Evolutionary conservation across 2,888 invertebrate genomes (phyloP), one percentile per base, ranked within the genome.

Genomic region (Harmothoe impar): DNA sequence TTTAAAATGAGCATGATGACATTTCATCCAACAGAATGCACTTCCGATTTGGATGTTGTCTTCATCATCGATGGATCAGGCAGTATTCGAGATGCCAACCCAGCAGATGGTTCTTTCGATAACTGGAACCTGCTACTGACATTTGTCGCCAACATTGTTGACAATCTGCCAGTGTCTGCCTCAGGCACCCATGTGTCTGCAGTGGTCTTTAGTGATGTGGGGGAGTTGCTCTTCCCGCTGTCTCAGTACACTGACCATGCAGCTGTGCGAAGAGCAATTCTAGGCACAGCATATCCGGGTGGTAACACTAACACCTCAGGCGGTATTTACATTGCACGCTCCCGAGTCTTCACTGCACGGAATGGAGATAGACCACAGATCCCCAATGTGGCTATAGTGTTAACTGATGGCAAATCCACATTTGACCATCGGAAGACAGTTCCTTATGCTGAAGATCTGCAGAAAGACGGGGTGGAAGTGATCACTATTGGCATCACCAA

Each of bases 351-450:
- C 54, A 88, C 25, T 33, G 23, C 29, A 23, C 51, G 43, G 17
- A 43, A 89, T 51, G 90, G 90, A 62, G 90, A 90, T 33, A 81
- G 90, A 20, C 78, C 90, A 72, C 25, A 81, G 15, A 33, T 90
- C 54, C 78, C 54, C 12, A 90, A 90, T 52, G 25, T 90, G 15
- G 90, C 56, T 20, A 90, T 90, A 23, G 56, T 90, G 17, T 5
- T 90, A 10, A 90, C 90, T 17, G 91, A 91, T 56, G 91, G 91
- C 3, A 78, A 89, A 25, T 90, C 90, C 20, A 91, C 90, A 31
- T 33, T 31, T 52, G 90, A 91, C 62, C 56, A 31, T 35, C 85
- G 88, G 15, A 77, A 51, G 31, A 90, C 86, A 54, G 90, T 91
- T 56, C 89, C 89, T n/a, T 77, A 89, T 86, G 91, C 91, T 51